phyloP scores from a whole-genome alignment of 2,888 invertebrate genomes.

The Ichneumoninae sp. region DNA sequence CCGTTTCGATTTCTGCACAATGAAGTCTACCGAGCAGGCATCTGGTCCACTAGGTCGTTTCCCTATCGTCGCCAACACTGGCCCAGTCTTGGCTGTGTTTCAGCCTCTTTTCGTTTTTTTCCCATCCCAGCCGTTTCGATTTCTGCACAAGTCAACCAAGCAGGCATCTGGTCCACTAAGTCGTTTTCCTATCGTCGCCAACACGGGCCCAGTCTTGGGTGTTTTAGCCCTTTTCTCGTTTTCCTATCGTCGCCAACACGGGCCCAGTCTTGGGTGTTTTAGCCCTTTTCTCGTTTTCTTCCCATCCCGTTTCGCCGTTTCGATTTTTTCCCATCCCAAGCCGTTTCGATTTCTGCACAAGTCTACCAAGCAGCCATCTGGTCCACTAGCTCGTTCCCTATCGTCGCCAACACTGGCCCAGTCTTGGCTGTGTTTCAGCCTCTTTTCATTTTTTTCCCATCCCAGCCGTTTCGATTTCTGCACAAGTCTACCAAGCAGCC shows the following conservation, averaged over 20 bases:
- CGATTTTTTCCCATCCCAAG: too few species aligned
- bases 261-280: too few species aligned
- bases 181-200: too few species aligned
- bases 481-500: constrained; percentile 37
- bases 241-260: too few species aligned
- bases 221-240: too few species aligned
- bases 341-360: constrained; percentile 36
- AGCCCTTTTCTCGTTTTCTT: too few species aligned
- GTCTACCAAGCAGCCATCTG: constrained; percentile 36
- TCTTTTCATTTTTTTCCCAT: neutral
- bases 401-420: neutral
- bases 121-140: neutral
- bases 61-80: too few species aligned
- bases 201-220: too few species aligned
- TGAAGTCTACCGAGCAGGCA: constrained; percentile 21
- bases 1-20: too few species aligned
- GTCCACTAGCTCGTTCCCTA: neutral
- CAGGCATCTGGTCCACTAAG: constrained; percentile 18
- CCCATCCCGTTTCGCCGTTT: too few species aligned
- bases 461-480: too few species aligned
- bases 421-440: neutral
- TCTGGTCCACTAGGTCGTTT: neutral
- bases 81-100: too few species aligned
- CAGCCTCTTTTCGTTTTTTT: neutral
- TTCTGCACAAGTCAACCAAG: neutral